Percentiles rank a stretch among this genome's conserved stretches.
phyloP scores from a whole-genome alignment of 2,113 vertebrate genomes.

The Platysteira castanea region DNA sequence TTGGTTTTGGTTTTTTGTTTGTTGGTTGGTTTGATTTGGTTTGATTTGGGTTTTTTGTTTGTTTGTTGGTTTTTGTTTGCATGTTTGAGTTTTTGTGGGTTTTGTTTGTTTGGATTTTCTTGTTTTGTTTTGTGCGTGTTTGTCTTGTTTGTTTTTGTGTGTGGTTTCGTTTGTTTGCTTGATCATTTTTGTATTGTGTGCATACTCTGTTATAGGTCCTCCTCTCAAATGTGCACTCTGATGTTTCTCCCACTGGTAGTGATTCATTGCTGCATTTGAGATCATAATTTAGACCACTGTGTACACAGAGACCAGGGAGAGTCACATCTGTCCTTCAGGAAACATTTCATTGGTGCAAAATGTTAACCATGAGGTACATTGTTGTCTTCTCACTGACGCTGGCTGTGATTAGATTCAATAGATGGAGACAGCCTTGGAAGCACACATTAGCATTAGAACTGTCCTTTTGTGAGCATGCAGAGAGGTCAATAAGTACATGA shows the following conservation, averaged over 20 bases:
- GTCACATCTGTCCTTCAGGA: background rate
- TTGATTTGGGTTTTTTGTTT: background rate
- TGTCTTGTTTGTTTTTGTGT: background rate
- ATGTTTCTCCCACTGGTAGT: background rate
- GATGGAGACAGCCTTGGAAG: background rate
- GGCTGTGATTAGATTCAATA: background rate
- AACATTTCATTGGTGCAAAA: background rate
- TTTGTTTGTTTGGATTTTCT: background rate
- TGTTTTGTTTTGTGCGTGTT: background rate
- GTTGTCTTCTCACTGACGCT: background rate
- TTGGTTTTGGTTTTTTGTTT: background rate
- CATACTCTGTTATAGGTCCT: background rate
- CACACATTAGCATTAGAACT: conserved; percentile 52
- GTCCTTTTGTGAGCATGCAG: background rate
- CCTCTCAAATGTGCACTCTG: background rate
- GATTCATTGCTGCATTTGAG: background rate
- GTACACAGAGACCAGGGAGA: background rate
- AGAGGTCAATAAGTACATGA: conserved; percentile 68
- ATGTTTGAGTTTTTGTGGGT: background rate
- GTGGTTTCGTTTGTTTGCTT: background rate
- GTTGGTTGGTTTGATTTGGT: background rate
- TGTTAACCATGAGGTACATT: background rate
- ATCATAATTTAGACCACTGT: background rate
- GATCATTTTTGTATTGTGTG: background rate
- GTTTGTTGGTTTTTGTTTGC: background rate